A percentile compares a stretch with the other conserved stretches of the same genome.
These are phyloP conservation scores for Drosophila demipolita DNA, from an alignment of 2,888 invertebrate species.

Conservation along the genomic window DNA sequence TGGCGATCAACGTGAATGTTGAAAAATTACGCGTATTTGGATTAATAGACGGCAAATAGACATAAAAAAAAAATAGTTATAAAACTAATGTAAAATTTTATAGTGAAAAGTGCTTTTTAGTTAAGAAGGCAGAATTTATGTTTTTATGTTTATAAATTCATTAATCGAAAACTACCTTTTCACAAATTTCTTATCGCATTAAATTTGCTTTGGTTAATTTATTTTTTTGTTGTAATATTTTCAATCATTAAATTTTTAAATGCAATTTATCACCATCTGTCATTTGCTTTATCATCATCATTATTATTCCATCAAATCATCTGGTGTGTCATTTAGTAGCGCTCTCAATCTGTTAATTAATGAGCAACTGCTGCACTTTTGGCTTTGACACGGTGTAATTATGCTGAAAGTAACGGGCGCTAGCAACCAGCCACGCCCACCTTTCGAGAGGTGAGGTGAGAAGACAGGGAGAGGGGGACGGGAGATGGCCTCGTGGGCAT, in stretches of 20 bases:
- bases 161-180: not conserved
- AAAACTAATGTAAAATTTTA: not conserved
- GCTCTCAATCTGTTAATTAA: constrained; percentile 49
- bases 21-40: constrained; percentile 17
- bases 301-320: constrained; percentile 4
- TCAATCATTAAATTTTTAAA: constrained; percentile 3
- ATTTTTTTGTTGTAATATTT: too few species aligned
- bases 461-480: not conserved
- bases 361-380: constrained; percentile 46
- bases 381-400: constrained; percentile 56
- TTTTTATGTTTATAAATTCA: not conserved
- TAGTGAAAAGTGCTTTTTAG: not conserved
- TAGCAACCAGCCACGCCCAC: constrained; percentile 41
- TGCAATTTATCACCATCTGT: not conserved
- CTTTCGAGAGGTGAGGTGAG: not conserved
- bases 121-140: not conserved
- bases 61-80: constrained; percentile 5
- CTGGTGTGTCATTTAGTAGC: constrained; percentile 8
- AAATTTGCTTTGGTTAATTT: not conserved
- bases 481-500: constrained; percentile 1
- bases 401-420: constrained; percentile 43
- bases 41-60: constrained; percentile 18
- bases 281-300: not conserved
- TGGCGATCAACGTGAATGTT: constrained; percentile 19
- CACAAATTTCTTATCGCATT: not conserved